Conservation (phyloP, 2,888 invertebrate genomes). For the Drosophila algonquin region DNA sequence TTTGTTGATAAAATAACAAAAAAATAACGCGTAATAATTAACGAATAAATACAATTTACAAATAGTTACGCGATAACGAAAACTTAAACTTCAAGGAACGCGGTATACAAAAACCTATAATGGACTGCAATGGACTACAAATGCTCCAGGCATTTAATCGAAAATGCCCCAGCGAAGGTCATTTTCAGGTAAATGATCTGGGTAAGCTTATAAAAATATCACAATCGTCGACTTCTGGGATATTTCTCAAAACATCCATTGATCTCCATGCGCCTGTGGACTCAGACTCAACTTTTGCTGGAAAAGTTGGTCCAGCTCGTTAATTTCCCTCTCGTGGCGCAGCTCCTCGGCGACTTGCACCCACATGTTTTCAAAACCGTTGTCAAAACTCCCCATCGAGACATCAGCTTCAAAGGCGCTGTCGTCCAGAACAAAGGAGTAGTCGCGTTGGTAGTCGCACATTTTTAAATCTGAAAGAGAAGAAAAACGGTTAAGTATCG, state of each 20-base stretch:
- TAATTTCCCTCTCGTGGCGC: constrained; percentile 49
- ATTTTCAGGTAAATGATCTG: constrained; percentile 14
- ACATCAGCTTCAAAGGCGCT: constrained; percentile 49
- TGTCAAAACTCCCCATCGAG: constrained; percentile 36
- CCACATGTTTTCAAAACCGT: constrained; percentile 62
- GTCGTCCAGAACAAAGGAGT: constrained; percentile 60
- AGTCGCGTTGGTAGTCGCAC: constrained; percentile 66
- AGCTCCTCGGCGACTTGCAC: constrained; percentile 58
- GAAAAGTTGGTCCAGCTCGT: constrained; percentile 46
- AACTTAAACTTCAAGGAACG: constrained; percentile 11
- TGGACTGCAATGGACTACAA: constrained; percentile 3
- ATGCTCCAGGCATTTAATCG: constrained; percentile 44
- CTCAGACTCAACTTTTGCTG: constrained; percentile 44
- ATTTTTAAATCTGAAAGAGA: constrained; percentile 51
- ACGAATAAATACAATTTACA: constrained; percentile 44
- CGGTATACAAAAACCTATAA: constrained; percentile 13
- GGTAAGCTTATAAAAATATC: constrained; percentile 19
- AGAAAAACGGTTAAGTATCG: constrained; percentile 17
- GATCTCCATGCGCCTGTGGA: constrained; percentile 24
- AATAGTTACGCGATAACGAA: constrained; percentile 22
- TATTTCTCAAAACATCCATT: constrained; percentile 9
- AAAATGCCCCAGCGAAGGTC: constrained; percentile 40
- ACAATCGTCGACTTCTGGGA: constrained; percentile 5
- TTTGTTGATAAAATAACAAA: constrained; percentile 36
- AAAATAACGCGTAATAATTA: constrained; percentile 30